A percentile compares a stretch with the other conserved stretches of the same genome.
Evolutionary conservation across 2,113 vertebrate genomes (phyloP).

Genomic region (Triplophysa dalaica): DNA sequence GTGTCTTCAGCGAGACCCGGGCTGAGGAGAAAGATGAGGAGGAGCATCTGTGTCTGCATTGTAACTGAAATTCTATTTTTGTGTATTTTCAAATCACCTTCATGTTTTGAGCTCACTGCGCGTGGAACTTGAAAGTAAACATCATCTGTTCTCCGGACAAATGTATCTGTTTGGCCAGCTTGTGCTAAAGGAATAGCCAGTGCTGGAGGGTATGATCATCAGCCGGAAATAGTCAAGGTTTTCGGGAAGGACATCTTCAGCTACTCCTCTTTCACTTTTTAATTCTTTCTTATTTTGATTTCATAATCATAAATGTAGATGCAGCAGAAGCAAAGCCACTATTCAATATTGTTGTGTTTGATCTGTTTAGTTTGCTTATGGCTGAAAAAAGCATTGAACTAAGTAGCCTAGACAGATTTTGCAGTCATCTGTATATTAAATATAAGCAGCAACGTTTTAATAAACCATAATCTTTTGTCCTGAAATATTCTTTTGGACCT

Average conservation of each 20-base stretch:
- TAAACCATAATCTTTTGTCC: too few relatives aligned
- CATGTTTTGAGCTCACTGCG: constrained; percentile 35
- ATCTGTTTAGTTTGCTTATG: background rate
- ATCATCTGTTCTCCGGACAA: constrained; percentile 15
- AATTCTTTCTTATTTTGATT: background rate
- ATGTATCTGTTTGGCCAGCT: background rate
- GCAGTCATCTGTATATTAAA: background rate
- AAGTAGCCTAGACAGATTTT: background rate
- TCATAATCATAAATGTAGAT: background rate
- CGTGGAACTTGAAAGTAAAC: constrained; percentile 13
- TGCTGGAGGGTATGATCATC: constrained; percentile 6
- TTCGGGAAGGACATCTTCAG: background rate
- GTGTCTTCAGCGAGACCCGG: constrained; percentile 61
- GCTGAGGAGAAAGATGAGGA: constrained; percentile 44
- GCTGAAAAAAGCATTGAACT: background rate
- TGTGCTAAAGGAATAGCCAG: constrained; percentile 21
- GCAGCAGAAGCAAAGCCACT: background rate
- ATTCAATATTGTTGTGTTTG: background rate
- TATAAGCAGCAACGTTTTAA: too few relatives aligned
- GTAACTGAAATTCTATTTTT: constrained; percentile 12
- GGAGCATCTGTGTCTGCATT: constrained; percentile 18
- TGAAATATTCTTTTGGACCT: too few relatives aligned
- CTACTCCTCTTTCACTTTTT: background rate
- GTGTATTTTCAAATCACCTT: constrained; percentile 56
- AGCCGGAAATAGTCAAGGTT: constrained; percentile 25